Evolutionary conservation across 2,888 invertebrate species (phyloP), one percentile per base, ranked within the genome.

Genomic region (Perithous albicinctus): DNA sequence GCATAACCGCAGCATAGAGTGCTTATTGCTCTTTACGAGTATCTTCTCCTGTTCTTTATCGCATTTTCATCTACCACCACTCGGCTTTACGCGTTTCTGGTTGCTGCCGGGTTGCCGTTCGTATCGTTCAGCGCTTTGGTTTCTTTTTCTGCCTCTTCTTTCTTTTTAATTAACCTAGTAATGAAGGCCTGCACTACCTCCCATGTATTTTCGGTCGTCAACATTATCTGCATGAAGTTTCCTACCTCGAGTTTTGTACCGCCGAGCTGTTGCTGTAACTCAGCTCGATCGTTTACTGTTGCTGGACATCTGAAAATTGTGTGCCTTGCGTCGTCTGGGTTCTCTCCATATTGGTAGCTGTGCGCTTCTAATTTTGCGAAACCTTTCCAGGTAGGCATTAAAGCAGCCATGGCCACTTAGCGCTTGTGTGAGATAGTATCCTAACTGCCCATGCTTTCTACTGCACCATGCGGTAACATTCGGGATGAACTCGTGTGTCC

Each of bases 61-160:
- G 12, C 6, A 12, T 26, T 20, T 12, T 8, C 70, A 8, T 29
- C 18, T n/a, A 15, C 15, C 54, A 7, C 38, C 15, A 4, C 18
- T 41, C 5, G 18, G 4, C 51, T 51, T 23, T 8, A 6, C 18
- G 29, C 12, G n/a, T 6, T 35, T 15, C 12, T 4, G n/a, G 2
- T 10, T 43, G 10, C 8, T n/a, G n/a, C 43, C 43, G 8, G 43
- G 10, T 43, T 7, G 5, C 2, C n/a, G 43, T 2, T 43, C 10
- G 4, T 10, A 2, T 10, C 63, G 18, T 26, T 35, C 6, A n/a
- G 7, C 32, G 8, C 63, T 18, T 20, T 63, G 35, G 12, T 3
- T 63, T 35, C 63, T 35, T 38, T 64, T 38, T 38, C 64, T 12
- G 41, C 26, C 6, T 43, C 64, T 38, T 29, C 41, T n/a, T 43